Evolutionary conservation across 2,888 invertebrate genomes (phyloP).

Genomic region (Melinopterus prodromus): DNA sequence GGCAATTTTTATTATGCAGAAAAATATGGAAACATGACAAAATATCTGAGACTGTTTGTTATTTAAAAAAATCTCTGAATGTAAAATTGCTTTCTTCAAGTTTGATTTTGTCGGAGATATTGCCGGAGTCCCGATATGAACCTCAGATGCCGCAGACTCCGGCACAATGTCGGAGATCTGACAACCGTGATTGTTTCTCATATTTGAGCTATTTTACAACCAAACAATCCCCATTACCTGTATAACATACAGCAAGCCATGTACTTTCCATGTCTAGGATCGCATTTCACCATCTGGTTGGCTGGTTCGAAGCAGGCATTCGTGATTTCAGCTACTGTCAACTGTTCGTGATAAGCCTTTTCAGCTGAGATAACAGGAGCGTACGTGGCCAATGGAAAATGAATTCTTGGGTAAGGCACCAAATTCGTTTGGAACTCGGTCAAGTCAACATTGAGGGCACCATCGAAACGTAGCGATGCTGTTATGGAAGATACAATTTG

Average conservation of each 20-base stretch:
- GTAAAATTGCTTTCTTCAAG: too few relatives aligned
- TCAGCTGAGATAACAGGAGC: conserved; percentile 93
- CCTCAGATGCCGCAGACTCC: too few relatives aligned
- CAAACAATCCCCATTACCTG: conserved; percentile 57
- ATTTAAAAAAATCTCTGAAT: too few relatives aligned
- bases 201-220: too few relatives aligned
- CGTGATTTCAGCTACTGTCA: conserved; percentile 91
- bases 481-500: conserved; percentile 94
- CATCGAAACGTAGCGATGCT: conserved; percentile 90
- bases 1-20: too few relatives aligned
- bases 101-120: too few relatives aligned
- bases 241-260: conserved; percentile 96
- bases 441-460: conserved; percentile 91
- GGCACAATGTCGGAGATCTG: too few relatives aligned
- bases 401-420: conserved; percentile 95
- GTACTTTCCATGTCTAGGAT: conserved; percentile 89
- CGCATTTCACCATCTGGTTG: conserved; percentile 94
- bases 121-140: too few relatives aligned
- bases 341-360: conserved; percentile 92
- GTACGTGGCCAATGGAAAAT: conserved; percentile 92
- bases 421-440: conserved; percentile 94
- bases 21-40: too few relatives aligned
- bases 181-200: too few relatives aligned
- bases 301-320: conserved; percentile 95
- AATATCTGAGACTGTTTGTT: too few relatives aligned